Evolutionary conservation across 2,888 invertebrate species (phyloP).

Genomic region (Nudaria mundana): DNA sequence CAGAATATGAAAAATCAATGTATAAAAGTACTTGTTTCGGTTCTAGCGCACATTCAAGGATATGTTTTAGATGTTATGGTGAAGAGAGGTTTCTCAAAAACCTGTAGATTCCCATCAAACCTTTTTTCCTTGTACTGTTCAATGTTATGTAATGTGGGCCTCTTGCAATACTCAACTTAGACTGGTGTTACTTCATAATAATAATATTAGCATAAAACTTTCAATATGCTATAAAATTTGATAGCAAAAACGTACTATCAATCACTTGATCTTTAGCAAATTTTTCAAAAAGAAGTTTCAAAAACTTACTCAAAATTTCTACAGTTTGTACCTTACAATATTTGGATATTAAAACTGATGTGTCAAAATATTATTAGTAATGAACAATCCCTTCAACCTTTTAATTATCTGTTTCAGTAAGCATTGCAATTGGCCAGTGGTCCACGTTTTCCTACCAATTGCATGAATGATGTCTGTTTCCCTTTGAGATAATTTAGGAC

Average conservation of each 20-base stretch:
- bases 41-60: constrained; percentile 78
- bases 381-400: no score
- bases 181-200: no score
- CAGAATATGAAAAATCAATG: constrained; percentile 27
- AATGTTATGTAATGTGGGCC: constrained; percentile 48
- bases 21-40: constrained; percentile 56
- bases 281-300: no score
- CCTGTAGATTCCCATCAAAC: constrained; percentile 57
- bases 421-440: constrained; percentile 39
- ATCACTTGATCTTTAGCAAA: no score
- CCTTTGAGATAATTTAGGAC: constrained; percentile 46
- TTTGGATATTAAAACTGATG: background rate
- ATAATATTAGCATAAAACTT: no score
- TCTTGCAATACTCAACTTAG: constrained; percentile 28
- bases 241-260: no score
- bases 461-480: constrained; percentile 63
- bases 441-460: constrained; percentile 46
- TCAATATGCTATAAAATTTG: no score
- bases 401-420: no score
- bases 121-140: constrained; percentile 52
- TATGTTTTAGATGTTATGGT: constrained; percentile 71
- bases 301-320: no score
- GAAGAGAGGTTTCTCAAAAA: constrained; percentile 64
- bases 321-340: no score
- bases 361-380: background rate